Evolutionary conservation across 2,797 vertebrate species (phyloP), one percentile per base, ranked within the genome.

Genomic region (Eulemur rubriventer): DNA sequence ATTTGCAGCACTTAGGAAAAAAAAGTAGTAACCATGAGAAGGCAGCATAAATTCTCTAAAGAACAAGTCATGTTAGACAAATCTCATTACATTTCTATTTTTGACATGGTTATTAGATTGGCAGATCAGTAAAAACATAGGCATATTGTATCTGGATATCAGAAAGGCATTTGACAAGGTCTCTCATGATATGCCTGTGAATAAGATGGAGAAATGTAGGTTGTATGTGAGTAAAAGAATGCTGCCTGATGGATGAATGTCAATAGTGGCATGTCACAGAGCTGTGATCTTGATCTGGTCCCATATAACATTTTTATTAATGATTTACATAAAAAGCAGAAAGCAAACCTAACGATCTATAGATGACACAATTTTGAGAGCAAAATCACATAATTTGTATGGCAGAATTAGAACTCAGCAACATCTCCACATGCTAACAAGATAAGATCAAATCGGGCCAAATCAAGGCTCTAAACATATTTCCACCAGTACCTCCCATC

Each of bases 21-120:
- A 93, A 96, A 78, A 61, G 9, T 38, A 93, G 57, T 61, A 72
- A 91, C 35, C 72, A 67, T 41, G 28, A 94, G 43, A 91, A 96
- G 30, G 69, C 24, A 94, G 52, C 72, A 95, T 72, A 90, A 57
- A 85, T 90, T 84, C 28, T 83, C 30, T 69, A 91, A 91, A 92
- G 89, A 83, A 59, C n/a, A 95, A 94, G 70, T 73, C 24, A 93
- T 61, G 30, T 90, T 88, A 93, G 38, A 81, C 24, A 96, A 94
- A 90, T 92, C 46, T 35, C 33, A 79, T 84, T 92, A 90, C 28
- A 89, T 48, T 94, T 97, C 41, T 81, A 80, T 38, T 88, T 94
- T 94, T 94, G 67, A 84, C 38, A 90, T 61, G 50, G 48, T 80
- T 83, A 80, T 79, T 92, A 61, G 80, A 81, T 52, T 95, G 76